Evolutionary conservation across 2,888 invertebrate species (phyloP).

Genomic region (Ichneumoninae sp.): DNA sequence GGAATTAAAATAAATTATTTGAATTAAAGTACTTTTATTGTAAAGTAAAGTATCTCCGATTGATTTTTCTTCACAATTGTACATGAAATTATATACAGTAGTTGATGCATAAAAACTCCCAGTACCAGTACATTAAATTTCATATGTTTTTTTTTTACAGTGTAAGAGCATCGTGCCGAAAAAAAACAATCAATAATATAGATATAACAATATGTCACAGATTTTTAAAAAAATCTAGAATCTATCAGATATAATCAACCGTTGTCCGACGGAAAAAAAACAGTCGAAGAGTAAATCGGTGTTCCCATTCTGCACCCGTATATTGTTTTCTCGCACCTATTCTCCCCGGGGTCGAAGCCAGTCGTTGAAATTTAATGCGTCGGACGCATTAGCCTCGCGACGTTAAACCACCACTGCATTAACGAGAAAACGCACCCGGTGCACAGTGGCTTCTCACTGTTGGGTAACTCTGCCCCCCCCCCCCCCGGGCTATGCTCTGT

Average conservation of each 20-base stretch:
- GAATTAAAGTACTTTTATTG: no score
- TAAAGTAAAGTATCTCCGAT: no score
- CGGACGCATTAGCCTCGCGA: slow-evolving; percentile 53
- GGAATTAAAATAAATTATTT: no score
- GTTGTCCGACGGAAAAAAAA: neutral
- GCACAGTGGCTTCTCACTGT: slow-evolving; percentile 45
- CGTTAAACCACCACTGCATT: slow-evolving; percentile 38
- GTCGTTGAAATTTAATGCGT: slow-evolving; percentile 62
- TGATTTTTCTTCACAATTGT: no score
- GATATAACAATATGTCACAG: no score
- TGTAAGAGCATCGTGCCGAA: no score
- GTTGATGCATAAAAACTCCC: no score
- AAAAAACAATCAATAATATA: no score
- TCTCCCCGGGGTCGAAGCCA: slow-evolving; percentile 29
- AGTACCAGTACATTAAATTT: no score
- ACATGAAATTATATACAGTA: no score
- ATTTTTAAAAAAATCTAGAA: neutral
- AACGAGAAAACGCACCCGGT: slow-evolving; percentile 56
- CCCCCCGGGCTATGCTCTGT: slow-evolving; percentile 26
- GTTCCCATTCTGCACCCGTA: slow-evolving; percentile 2
- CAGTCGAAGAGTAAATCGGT: slow-evolving; percentile 34
- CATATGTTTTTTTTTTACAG: no score
- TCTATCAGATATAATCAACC: neutral
- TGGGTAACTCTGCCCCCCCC: slow-evolving; percentile 13
- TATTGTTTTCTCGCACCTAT: slow-evolving; percentile 13